A percentile compares a stretch with the other conserved stretches of the same genome.
Evolutionary conservation across 2,888 invertebrate species (phyloP).

Genomic region (Tigriopus californicus): DNA sequence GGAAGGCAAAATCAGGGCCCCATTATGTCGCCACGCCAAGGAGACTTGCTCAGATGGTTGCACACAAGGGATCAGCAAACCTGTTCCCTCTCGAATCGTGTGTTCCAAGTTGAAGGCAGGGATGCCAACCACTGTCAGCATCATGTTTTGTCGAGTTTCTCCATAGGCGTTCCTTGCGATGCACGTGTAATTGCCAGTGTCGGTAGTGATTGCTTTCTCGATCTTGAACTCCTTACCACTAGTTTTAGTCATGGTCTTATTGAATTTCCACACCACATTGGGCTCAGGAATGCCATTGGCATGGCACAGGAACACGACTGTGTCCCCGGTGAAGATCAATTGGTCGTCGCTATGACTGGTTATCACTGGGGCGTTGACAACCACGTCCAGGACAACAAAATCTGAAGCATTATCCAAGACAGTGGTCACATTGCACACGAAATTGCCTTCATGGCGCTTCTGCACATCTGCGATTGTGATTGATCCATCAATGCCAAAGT

Average conservation of each 20-base stretch:
- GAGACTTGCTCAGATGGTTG: neutral
- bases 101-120: neutral
- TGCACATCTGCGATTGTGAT: conserved; percentile 12
- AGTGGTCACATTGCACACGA: conserved; percentile 5
- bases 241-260: conserved; percentile 2
- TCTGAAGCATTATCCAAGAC: conserved; percentile 3
- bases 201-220: conserved; percentile 7
- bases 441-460: neutral
- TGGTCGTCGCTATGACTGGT: neutral
- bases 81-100: neutral
- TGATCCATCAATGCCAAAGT: conserved; percentile 14
- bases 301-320: neutral
- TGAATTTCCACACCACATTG: conserved; percentile 8
- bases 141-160: conserved; percentile 4
- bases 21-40: neutral
- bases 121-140: neutral
- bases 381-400: neutral
- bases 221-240: conserved; percentile 3
- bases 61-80: neutral
- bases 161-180: conserved; percentile 9
- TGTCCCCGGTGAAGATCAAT: conserved; percentile 1
- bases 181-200: conserved; percentile 5
- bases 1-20: neutral
- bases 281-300: conserved; percentile 13
- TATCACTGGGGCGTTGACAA: conserved; percentile 15